A percentile compares a stretch with the other conserved stretches of the same genome.
Evolutionary conservation across 2,797 vertebrate genomes (phyloP).

Genomic region (Chelon labrosus): DNA sequence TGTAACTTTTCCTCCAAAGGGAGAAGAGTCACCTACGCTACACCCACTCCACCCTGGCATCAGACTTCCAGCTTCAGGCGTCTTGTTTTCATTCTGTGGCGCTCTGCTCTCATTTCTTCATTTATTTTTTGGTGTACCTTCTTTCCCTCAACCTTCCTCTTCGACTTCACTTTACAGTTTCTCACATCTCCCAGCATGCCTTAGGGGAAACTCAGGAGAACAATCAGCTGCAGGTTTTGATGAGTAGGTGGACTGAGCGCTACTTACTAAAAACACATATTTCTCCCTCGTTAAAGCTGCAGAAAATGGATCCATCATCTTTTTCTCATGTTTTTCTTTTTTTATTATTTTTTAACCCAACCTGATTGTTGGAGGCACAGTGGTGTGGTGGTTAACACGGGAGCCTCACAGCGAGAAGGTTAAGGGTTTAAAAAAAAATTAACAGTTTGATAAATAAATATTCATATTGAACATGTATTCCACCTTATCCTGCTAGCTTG

Average conservation of each 20-base stretch:
- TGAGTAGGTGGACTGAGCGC: constrained; percentile 39
- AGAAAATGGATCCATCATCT: too few species aligned
- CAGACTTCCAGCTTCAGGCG: constrained; percentile 26
- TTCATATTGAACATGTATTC: too few species aligned
- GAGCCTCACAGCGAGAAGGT: too few species aligned
- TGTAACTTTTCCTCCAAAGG: constrained; percentile 26
- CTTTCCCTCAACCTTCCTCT: constrained; percentile 22
- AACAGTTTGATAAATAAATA: too few species aligned
- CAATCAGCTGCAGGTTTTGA: constrained; percentile 8
- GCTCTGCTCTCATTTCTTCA: too few species aligned
- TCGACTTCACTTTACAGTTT: constrained; percentile 18
- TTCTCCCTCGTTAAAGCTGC: too few species aligned
- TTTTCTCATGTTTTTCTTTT: too few species aligned
- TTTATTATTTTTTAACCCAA: too few species aligned
- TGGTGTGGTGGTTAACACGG: too few species aligned
- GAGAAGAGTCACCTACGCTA: constrained; percentile 27
- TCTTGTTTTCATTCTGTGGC: not conserved
- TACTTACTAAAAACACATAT: not conserved
- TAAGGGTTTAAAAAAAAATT: too few species aligned
- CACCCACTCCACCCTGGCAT: constrained; percentile 32
- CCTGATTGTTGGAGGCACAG: too few species aligned
- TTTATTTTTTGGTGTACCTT: not conserved
- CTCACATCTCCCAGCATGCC: constrained; percentile 46
- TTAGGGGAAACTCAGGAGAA: constrained; percentile 14
- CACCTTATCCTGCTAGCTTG: too few species aligned